Base-by-base conservation (phyloP, 2,888 invertebrate genomes). In the Cylindroiulus punctatus region DNA sequence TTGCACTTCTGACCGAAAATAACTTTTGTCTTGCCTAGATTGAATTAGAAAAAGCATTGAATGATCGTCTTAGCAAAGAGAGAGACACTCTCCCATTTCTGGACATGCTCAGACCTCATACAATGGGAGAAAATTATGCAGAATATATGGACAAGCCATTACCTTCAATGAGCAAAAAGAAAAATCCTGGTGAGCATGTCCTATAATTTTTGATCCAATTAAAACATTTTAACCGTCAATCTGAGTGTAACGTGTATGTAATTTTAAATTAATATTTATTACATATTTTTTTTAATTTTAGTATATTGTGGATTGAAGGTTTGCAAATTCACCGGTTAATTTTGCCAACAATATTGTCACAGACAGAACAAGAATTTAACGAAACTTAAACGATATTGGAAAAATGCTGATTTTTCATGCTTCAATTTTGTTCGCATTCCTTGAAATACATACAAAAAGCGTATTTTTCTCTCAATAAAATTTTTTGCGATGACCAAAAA, bases 101-200 rank as follows among this genome's bases (percentile, higher is more conserved):
- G 57, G 57, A 57, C 7, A 57, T 22, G n/a, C 57, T 22, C 17
- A 22, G n/a, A 22, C n/a, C 57, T 22, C 57, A 22, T 22, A 22
- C 22, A 22, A 4, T n/a, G n/a, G 57, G 57, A 57, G 57, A 57
- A n/a, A 57, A 10, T n/a, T 19, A 57, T n/a, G 22, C 8, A 57
- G 57, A 57, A 22, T 57, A 57, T n/a, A 8, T 57, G 8, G 57
- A 57, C 4, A 57, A 57, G 22, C n/a, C 57, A 7, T 57, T 57
- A 57, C 57, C 57, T 22, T 57, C 57, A 57, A 57, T 57, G 57
- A 57, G 22, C 22, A 57, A 57, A 57, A 57, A 57, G 57, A 57
- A 57, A 57, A 8, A 8, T 57, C n/a, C 57, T 4, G 57, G 57
- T 22, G 22, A 57, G n/a, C 5, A 57, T 57, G 5, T 57, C 4